Conservation (phyloP, 1,140 invertebrate genomes). For the Andricus grossulariae region DNA sequence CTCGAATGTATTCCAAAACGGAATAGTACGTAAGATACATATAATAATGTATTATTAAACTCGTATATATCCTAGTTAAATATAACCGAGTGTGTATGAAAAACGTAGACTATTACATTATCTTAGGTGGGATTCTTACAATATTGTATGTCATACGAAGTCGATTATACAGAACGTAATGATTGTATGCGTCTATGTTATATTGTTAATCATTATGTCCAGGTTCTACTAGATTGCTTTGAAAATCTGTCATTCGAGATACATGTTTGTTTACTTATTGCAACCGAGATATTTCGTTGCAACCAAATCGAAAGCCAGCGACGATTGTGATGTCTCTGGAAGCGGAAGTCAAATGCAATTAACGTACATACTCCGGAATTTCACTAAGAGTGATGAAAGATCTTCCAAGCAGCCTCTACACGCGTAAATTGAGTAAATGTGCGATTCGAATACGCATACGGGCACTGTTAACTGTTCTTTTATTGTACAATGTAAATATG, state of each 20-base stretch:
- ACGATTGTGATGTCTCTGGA: slow-evolving; percentile 27
- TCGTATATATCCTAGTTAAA: slow-evolving; percentile 9
- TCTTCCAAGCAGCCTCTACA: slow-evolving; percentile 60
- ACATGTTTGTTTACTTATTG: slow-evolving; percentile 36
- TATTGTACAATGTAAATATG: slow-evolving; percentile 62
- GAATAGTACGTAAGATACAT: slow-evolving; percentile 62
- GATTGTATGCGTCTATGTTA: slow-evolving; percentile 62
- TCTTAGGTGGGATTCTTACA: slow-evolving; percentile 72
- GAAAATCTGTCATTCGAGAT: slow-evolving; percentile 57
- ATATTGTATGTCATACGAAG: slow-evolving; percentile 59
- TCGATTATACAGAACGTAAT: slow-evolving; percentile 61
- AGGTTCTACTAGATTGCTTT: slow-evolving; percentile 64
- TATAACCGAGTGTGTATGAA: slow-evolving; percentile 67
- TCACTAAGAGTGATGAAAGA: slow-evolving; percentile 53
- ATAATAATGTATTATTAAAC: slow-evolving; percentile 28
- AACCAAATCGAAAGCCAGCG: slow-evolving; percentile 45
- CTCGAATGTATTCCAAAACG: slow-evolving; percentile 62
- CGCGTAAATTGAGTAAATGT: slow-evolving; percentile 44
- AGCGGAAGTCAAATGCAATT: slow-evolving; percentile 30
- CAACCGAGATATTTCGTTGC: slow-evolving; percentile 46
- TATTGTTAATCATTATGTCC: slow-evolving; percentile 62
- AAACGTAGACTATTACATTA: slow-evolving; percentile 73
- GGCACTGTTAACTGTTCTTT: slow-evolving; percentile 61
- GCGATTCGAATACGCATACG: slow-evolving; percentile 60
- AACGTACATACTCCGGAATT: slow-evolving; percentile 23